These are phyloP conservation scores for Drosophila lutescens DNA, from an alignment of 2,888 invertebrate species.

Conservation along the genomic window DNA sequence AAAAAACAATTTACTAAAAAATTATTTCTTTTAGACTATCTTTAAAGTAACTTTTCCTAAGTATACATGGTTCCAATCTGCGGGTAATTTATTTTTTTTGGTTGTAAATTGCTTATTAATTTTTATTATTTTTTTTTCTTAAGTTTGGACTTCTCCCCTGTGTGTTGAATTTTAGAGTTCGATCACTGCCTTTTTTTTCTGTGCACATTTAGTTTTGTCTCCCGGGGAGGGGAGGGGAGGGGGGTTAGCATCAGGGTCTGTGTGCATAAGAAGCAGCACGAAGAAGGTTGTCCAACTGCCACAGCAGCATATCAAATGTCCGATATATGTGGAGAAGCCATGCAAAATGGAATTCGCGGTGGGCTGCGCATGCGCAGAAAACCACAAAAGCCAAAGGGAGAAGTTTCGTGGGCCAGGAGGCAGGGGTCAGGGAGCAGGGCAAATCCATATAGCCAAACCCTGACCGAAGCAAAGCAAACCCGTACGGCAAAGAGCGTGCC, in stretches of 20 bases:
- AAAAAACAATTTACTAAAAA: no score
- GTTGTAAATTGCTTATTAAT: no score
- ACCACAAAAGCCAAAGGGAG: conserved; percentile 50
- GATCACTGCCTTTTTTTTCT: not conserved
- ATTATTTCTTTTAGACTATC: no score
- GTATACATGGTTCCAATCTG: no score
- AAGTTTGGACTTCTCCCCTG: no score
- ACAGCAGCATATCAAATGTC: conserved; percentile 57
- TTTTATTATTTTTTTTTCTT: no score
- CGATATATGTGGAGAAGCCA: conserved; percentile 53
- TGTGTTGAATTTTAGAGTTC: not conserved
- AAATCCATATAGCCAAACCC: not conserved
- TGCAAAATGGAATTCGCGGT: conserved; percentile 57
- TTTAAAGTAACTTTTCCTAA: no score
- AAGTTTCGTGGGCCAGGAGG: not conserved
- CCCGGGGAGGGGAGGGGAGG: not conserved
- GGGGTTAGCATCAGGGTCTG: not conserved
- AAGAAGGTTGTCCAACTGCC: conserved; percentile 36
- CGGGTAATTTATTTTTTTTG: no score
- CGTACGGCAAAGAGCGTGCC: conserved; percentile 46
- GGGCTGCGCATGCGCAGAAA: conserved; percentile 68
- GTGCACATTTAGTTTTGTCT: conserved; percentile 31
- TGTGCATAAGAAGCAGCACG: conserved; percentile 1
- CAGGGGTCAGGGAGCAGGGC: not conserved
- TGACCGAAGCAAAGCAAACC: conserved; percentile 16